Evolutionary conservation across 1,140 invertebrate species (phyloP).

Genomic region (Temnothorax longispinosus): DNA sequence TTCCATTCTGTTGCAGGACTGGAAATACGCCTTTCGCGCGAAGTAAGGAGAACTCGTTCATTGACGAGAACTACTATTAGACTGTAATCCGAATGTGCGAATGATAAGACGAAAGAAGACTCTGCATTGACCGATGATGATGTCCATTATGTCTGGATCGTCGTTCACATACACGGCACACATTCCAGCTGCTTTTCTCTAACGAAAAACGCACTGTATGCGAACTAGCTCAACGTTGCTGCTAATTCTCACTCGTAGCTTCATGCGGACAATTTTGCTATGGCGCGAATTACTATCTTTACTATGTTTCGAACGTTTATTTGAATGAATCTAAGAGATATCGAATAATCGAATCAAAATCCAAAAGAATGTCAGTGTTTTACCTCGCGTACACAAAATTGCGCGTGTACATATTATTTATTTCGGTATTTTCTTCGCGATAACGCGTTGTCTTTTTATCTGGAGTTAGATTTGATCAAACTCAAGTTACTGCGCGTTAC

Average conservation of each 20-base stretch:
- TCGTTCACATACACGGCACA: constrained; percentile 28
- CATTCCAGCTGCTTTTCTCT: constrained; percentile 43
- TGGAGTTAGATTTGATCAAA: neutral
- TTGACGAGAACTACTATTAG: constrained; percentile 2
- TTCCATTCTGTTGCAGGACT: constrained; percentile 51
- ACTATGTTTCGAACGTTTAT: neutral
- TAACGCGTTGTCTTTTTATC: neutral
- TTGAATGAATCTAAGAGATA: neutral
- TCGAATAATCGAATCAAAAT: constrained; percentile 40
- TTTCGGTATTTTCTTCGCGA: neutral
- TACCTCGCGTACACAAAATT: neutral
- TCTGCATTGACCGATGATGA: constrained; percentile 15
- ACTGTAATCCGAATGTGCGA: constrained; percentile 32
- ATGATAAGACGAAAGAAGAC: constrained; percentile 16
- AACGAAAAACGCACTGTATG: constrained; percentile 20
- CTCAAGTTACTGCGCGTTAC: neutral
- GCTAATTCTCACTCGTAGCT: constrained; percentile 31
- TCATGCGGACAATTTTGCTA: neutral
- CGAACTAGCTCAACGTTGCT: constrained; percentile 35
- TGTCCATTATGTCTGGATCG: neutral
- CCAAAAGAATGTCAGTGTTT: neutral
- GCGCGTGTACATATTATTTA: neutral
- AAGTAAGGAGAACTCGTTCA: constrained; percentile 25
- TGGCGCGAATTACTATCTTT: neutral
- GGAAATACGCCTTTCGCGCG: constrained; percentile 54